Evolutionary conservation across 2,888 invertebrate species (phyloP).

Genomic region (Acanthococcus lagerstroemiae): DNA sequence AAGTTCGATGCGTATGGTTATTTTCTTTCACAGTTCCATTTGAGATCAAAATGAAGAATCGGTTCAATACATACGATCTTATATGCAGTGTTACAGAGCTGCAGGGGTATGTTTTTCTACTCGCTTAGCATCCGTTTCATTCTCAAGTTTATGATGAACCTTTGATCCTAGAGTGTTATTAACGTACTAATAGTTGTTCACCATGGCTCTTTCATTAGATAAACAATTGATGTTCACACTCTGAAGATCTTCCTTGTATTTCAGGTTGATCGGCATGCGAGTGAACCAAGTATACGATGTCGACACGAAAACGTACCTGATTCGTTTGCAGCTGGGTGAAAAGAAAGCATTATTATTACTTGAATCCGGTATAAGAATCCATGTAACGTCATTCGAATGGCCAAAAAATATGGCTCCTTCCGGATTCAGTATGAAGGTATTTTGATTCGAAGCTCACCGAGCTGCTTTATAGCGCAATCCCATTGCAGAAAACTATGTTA

Average conservation of each 20-base stretch:
- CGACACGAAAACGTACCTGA: constrained; percentile 90
- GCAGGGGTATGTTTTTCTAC: constrained; percentile 70
- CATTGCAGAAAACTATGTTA: background rate
- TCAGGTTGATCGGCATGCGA: constrained; percentile 75
- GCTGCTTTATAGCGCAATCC: too few species aligned
- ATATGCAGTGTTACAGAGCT: constrained; percentile 79
- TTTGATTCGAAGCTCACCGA: background rate
- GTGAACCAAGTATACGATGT: constrained; percentile 97
- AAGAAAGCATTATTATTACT: constrained; percentile 78
- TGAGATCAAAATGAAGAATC: constrained; percentile 64
- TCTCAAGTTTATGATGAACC: too few species aligned
- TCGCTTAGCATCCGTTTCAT: constrained; percentile 34
- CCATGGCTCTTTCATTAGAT: background rate
- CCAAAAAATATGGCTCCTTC: constrained; percentile 92
- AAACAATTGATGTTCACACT: background rate
- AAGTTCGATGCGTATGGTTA: too few species aligned
- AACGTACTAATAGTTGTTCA: background rate
- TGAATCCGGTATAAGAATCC: constrained; percentile 90
- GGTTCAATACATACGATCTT: constrained; percentile 88
- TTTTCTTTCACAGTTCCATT: too few species aligned
- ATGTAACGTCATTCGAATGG: constrained; percentile 95
- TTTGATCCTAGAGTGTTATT: too few species aligned
- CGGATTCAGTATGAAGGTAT: constrained; percentile 94
- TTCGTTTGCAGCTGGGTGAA: constrained; percentile 73
- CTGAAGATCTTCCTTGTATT: constrained; percentile 33